Evolutionary conservation across 2,113 vertebrate species (phyloP).

Genomic region (Solea solea): DNA sequence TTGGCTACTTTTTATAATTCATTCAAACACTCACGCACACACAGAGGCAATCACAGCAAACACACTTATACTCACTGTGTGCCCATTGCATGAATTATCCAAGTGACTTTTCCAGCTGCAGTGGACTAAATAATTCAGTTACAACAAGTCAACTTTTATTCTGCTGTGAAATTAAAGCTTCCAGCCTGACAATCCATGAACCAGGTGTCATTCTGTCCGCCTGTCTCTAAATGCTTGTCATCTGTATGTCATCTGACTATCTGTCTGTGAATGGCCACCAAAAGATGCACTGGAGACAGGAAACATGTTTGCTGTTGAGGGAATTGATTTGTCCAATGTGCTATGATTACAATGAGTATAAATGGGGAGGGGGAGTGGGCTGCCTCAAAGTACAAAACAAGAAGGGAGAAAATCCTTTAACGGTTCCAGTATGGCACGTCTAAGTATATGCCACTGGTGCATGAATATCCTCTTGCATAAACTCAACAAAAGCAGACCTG

Average conservation of each 20-base stretch:
- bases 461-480: slow-evolving; percentile 32
- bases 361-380: slow-evolving; percentile 15
- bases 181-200: slow-evolving; percentile 39
- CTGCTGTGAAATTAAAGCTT: slow-evolving; percentile 56
- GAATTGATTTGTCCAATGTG: slow-evolving; percentile 32
- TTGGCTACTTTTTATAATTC: slow-evolving; percentile 46
- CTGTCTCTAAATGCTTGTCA: slow-evolving; percentile 30
- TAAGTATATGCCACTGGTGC: slow-evolving; percentile 30
- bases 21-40: slow-evolving; percentile 33
- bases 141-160: slow-evolving; percentile 43
- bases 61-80: slow-evolving; percentile 50
- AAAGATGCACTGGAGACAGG: slow-evolving; percentile 12
- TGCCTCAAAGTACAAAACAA: slow-evolving; percentile 26
- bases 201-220: slow-evolving; percentile 61
- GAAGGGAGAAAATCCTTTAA: slow-evolving; percentile 36
- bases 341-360: slow-evolving; percentile 1
- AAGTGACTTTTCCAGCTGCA: slow-evolving; percentile 67
- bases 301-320: slow-evolving; percentile 19
- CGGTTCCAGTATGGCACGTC: not conserved
- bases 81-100: slow-evolving; percentile 74
- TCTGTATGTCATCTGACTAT: slow-evolving; percentile 12
- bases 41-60: slow-evolving; percentile 40
- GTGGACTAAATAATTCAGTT: slow-evolving; percentile 74
- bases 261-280: slow-evolving; percentile 32
- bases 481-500: slow-evolving; percentile 36